Base-by-base conservation (phyloP, 2,888 invertebrate genomes). In the Agriopis aurantiaria region DNA sequence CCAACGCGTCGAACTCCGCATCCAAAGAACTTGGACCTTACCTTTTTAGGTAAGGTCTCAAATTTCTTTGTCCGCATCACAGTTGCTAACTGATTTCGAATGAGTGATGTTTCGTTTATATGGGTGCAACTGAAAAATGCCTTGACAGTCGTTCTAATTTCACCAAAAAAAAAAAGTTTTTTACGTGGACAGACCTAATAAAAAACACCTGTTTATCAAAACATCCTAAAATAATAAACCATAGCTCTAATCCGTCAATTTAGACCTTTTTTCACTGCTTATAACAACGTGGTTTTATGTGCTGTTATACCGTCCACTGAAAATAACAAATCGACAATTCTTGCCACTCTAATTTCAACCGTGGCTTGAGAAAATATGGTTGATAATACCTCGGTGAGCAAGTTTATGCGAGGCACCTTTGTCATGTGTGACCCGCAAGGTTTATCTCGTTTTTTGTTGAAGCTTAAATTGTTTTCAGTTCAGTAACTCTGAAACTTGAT, bases 381-480 rank as follows among this genome's bases (percentile, higher is more conserved):
- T 9, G 52, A 55, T 66, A 55, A 65, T 53, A 1, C 14, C 56
- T 9, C 53, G 49, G 8, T 14, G 1, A 12, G 9, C 4, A 17
- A n/a, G 8, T 57, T 65, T 46, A 23, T 59, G 14, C 41, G 48
- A 43, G 49, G 49, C 75, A 76, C 74, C 76, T 80, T 70, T 75
- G 75, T 76, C 78, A 79, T 80, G 76, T 75, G 75, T 79, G 76
- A 76, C 69, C 71, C 64, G 70, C 73, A 66, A 71, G 74, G 72
- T 76, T 80, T 80, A 84, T 82, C 78, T 80, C 77, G 80, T 67
- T 83, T 82, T 68, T 80, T 74, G 76, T 73, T 73, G 73, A 73
- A 73, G 79, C 78, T 80, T 75, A 79, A 80, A 83, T 78, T 83
- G 78, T 82, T 81, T 75, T 78, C 78, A 77, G 76, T 75, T 80